A percentile compares a stretch with the other conserved stretches of the same genome.
These are phyloP conservation scores for Busseola fusca DNA, from an alignment of 2,888 invertebrate genomes.

Conservation along the genomic window DNA sequence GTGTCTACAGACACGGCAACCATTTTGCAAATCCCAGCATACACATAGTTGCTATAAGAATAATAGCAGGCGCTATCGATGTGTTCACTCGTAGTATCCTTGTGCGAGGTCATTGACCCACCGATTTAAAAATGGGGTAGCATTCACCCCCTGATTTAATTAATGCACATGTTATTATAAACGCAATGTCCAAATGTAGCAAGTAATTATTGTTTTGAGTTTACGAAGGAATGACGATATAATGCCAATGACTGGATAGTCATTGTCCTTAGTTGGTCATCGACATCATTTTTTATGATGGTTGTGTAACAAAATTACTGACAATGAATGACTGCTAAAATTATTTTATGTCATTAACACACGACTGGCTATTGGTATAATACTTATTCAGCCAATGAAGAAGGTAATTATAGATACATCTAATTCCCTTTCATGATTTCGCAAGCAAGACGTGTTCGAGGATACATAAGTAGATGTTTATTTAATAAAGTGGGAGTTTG, in stretches of 20 bases:
- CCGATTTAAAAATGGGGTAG: constrained; percentile 64
- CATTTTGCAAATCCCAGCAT: constrained; percentile 53
- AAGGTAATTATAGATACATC: not conserved
- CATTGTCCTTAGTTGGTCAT: constrained; percentile 13
- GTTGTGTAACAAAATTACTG: not conserved
- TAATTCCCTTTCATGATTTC: constrained; percentile 22
- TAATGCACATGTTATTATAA: constrained; percentile 61
- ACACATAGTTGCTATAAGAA: constrained; percentile 48
- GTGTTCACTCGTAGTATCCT: constrained; percentile 31
- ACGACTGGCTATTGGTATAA: not conserved
- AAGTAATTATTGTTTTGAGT: constrained; percentile 47
- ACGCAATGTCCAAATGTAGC: constrained; percentile 56
- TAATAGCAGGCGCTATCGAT: constrained; percentile 54
- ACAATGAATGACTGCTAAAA: not conserved
- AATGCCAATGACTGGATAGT: not conserved
- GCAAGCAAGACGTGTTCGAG: constrained; percentile 14
- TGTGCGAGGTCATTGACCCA: constrained; percentile 64
- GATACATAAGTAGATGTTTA: not conserved
- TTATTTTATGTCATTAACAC: not conserved
- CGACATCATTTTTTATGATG: not conserved
- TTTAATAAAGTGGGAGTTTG: not conserved
- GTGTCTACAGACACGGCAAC: constrained; percentile 25
- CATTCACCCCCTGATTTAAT: constrained; percentile 67
- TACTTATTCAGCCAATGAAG: not conserved
- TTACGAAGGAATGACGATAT: too few species aligned